Evolutionary conservation across 2,797 vertebrate genomes (phyloP), one percentile per base, ranked within the genome.

Genomic region (Rhodeus uyekii): DNA sequence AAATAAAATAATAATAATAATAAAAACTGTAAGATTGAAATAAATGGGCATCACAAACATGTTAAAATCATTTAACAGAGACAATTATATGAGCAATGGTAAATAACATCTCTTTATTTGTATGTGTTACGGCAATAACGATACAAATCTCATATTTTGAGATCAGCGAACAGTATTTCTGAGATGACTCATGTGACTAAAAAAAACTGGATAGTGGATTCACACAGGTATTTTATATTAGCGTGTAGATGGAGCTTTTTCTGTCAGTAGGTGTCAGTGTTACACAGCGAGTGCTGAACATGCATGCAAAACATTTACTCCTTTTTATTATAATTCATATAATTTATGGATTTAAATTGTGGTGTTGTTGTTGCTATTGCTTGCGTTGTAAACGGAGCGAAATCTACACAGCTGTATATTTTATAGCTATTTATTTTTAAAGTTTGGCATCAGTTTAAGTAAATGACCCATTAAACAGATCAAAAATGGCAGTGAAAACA

Each of bases 231-330:
- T 7, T 27, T 55, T 14, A 2, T 14, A 24, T 42, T 68, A 24
- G n/a, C 13, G 24, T n/a, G 53, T 64, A 83, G 27, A 83, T 86
- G 19, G 72, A 79, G 53, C 8, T 79, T 79, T 64, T 72, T 67
- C 18, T 50, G 46, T 61, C 83, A 78, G 55, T 77, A 83, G 76
- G 8, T 80, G 80, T 24, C 64, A 76, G 82, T 42, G 38, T 80
- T 73, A 19, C 10, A 82, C 75, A 65, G 36, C 7, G 22, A 71
- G 27, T 12, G n/a, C n/a, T n/a, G n/a, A n/a, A n/a, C n/a, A n/a
- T n/a, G n/a, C n/a, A n/a, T n/a, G n/a, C n/a, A n/a, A n/a, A n/a
- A n/a, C n/a, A n/a, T n/a, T n/a, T n/a, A n/a, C n/a, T n/a, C 27
- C 14, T 75, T 39, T 39, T 18, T 69, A 32, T 34, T 32, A 34